These are phyloP conservation scores for Parthenolecanium corni DNA, from an alignment of 2,888 invertebrate species.

Conservation along the genomic window DNA sequence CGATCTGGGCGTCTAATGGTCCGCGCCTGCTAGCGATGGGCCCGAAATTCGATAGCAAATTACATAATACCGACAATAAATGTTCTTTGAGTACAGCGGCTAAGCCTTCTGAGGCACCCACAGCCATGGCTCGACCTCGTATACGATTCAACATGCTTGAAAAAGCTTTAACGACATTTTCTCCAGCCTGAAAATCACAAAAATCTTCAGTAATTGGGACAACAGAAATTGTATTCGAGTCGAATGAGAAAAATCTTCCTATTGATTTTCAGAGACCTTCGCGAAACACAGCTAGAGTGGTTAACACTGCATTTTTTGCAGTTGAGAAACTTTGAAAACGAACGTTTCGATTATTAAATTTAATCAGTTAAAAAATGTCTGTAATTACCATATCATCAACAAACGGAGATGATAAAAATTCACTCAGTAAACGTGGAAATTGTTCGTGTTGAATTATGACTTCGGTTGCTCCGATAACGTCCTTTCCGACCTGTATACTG, in stretches of 20 bases:
- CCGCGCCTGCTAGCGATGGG: constrained; percentile 52
- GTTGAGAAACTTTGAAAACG: no score
- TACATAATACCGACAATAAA: constrained; percentile 57
- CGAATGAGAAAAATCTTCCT: constrained; percentile 7
- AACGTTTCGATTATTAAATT: constrained; percentile 32
- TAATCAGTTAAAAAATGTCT: neutral
- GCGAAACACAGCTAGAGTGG: neutral
- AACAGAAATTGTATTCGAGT: constrained; percentile 29
- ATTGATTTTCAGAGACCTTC: neutral
- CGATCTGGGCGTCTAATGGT: constrained; percentile 64
- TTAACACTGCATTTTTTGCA: neutral
- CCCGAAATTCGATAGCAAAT: constrained; percentile 57
- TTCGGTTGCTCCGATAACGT: neutral
- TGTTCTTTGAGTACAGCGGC: constrained; percentile 49
- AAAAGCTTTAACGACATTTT: constrained; percentile 12
- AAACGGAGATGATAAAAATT: constrained; percentile 14
- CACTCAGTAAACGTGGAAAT: constrained; percentile 7
- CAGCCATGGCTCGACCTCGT: neutral
- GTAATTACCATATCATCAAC: constrained; percentile 22
- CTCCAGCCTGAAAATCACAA: constrained; percentile 1
- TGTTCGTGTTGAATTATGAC: constrained; percentile 12
- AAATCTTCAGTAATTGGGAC: neutral
- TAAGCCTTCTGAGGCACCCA: constrained; percentile 33
- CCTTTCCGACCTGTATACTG: neutral
- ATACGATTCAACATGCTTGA: constrained; percentile 14